Evolutionary conservation across 2,113 vertebrate species (phyloP).

Genomic region (Neolamprologus caudopunctatus): DNA sequence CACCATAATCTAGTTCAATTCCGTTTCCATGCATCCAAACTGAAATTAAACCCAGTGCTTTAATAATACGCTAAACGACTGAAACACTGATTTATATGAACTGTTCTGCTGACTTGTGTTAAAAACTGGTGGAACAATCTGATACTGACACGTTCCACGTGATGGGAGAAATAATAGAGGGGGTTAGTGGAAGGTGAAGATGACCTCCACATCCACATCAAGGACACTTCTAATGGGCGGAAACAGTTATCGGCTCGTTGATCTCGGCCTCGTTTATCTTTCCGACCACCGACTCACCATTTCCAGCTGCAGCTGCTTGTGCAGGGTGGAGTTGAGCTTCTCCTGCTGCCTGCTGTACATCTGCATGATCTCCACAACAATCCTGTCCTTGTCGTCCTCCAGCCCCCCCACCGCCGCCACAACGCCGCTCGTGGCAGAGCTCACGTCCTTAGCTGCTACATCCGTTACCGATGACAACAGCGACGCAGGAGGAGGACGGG

Average conservation of each 20-base stretch:
- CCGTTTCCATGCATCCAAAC: background rate
- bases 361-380: slow-evolving; percentile 95
- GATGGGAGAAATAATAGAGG: background rate
- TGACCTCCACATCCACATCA: slow-evolving; percentile 2
- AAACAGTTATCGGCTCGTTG: background rate
- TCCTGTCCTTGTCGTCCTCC: slow-evolving; percentile 93
- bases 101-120: background rate
- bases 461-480: slow-evolving; percentile 30
- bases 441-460: slow-evolving; percentile 47
- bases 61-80: background rate
- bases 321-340: slow-evolving; percentile 86
- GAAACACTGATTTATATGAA: background rate
- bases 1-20: background rate
- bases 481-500: slow-evolving; percentile 1
- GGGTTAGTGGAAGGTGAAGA: background rate
- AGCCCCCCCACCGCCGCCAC: slow-evolving; percentile 37
- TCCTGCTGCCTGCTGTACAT: slow-evolving; percentile 93
- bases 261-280: slow-evolving; percentile 5
- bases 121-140: background rate
- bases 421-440: slow-evolving; percentile 37
- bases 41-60: background rate
- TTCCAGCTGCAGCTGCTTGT: slow-evolving; percentile 91
- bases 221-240: slow-evolving; percentile 18
- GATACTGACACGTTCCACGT: background rate
- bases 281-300: slow-evolving; percentile 75